Base-by-base conservation (phyloP, 1,140 invertebrate species). In the Riptortus pedestris region DNA sequence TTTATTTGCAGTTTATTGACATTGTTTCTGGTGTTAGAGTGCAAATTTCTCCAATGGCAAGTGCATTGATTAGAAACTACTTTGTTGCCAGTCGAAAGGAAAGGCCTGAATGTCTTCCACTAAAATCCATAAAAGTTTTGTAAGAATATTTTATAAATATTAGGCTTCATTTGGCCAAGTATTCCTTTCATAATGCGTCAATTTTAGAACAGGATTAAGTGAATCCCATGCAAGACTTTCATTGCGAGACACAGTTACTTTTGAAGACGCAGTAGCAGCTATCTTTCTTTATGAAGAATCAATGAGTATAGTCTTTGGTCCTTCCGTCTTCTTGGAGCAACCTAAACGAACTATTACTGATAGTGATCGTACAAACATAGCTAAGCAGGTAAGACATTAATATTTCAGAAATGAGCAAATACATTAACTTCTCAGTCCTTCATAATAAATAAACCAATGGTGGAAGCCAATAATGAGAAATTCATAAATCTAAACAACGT, bases 1-100 rank as follows among this genome's bases (percentile, higher is more conserved):
- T 48, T 29, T 63, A 16, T 24, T 60, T 64, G 38, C 51, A 65
- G 62, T 67, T 65, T 51, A 48, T 67, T 28, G 58, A 65, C n/a
- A 66, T 66, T 38, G 57, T 65, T 29, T 62, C 55, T 24, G 45
- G 64, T 14, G 18, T 52, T 26, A 47, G 58, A 51, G 68, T 69
- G 16, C 43, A 64, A 20, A 29, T 70, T 22, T 62, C 65, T 9
- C 20, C 57, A 43, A 45, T 60, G 16, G 69, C 69, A 16, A 61
- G 55, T 27, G 45, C 67, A 14, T 64, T 70, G 20, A 65, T 70
- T n/a, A 63, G 63, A 29, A 63, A 69, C 48, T 70, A 70, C 45
- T 70, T 70, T 68, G 69, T 70, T 2, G 68, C 68, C 27, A 69
- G 65, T 52, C 62, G 69, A 51, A 60, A 67, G 18, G 51, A 64